Evolutionary conservation across 2,888 invertebrate genomes (phyloP).

Genomic region (Sphecodes monilicornis): DNA sequence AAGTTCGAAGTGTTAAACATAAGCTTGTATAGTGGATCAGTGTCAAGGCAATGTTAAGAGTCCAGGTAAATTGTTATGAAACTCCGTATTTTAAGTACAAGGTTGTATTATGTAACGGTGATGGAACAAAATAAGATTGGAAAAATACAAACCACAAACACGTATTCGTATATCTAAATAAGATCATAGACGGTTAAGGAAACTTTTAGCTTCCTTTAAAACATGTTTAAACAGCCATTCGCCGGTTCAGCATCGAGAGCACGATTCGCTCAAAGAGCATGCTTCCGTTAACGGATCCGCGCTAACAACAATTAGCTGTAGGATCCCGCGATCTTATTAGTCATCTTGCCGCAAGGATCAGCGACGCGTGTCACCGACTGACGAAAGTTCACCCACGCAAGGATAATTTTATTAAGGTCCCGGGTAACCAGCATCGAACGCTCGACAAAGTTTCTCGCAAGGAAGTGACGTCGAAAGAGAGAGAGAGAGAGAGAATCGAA

Average conservation of each 20-base stretch:
- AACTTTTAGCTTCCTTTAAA: not conserved
- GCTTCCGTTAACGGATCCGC: not conserved
- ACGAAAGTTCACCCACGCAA: not conserved
- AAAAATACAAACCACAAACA: not conserved
- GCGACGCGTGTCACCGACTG: not conserved
- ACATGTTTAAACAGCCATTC: not conserved
- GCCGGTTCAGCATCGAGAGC: not conserved
- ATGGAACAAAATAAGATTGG: too few species aligned
- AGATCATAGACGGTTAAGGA: too few species aligned
- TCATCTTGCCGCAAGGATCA: not conserved
- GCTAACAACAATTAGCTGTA: not conserved
- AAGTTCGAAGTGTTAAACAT: not conserved
- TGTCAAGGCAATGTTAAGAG: not conserved
- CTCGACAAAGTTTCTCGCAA: slow-evolving; percentile 1
- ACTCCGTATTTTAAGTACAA: not conserved
- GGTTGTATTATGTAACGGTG: not conserved
- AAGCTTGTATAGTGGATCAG: not conserved
- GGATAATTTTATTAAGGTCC: slow-evolving; percentile 9
- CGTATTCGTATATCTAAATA: not conserved
- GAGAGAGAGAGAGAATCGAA: slow-evolving; percentile 16
- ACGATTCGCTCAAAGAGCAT: not conserved
- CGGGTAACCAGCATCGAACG: not conserved
- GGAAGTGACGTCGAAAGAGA: slow-evolving; percentile 4
- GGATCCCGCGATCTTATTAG: not conserved
- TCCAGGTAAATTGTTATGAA: not conserved